Evolutionary conservation across 2,113 vertebrate species (phyloP).

Genomic region (Saimiri boliviensis): DNA sequence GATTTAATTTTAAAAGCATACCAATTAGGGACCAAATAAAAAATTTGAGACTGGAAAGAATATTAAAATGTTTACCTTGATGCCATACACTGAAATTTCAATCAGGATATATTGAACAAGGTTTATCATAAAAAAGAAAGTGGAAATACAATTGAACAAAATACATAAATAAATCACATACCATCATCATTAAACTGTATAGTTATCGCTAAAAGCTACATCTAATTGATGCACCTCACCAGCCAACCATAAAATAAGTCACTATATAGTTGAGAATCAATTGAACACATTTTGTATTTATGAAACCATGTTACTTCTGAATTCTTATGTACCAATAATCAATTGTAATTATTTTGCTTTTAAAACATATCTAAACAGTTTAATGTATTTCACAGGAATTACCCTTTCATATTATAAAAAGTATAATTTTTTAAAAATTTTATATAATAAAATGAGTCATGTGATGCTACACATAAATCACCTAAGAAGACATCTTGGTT

Average conservation of each 20-base stretch:
- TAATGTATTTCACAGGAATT: constrained; percentile 9
- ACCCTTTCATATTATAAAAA: constrained; percentile 40
- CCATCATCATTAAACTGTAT: not conserved
- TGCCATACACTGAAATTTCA: not conserved
- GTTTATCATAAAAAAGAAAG: constrained; percentile 47
- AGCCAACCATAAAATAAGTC: not conserved
- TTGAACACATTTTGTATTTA: constrained; percentile 30
- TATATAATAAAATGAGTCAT: constrained; percentile 37
- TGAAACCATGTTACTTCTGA: constrained; percentile 21
- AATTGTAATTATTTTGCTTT: constrained; percentile 35
- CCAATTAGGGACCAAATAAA: not conserved
- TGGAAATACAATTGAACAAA: not conserved
- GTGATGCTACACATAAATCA: constrained; percentile 19
- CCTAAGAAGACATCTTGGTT: not conserved
- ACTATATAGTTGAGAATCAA: not conserved
- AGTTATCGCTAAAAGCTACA: not conserved
- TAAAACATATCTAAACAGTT: constrained; percentile 2
- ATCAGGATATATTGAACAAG: not conserved
- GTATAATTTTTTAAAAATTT: constrained; percentile 22
- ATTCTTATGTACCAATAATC: constrained; percentile 4
- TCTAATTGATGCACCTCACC: not conserved
- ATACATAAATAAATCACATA: not conserved
- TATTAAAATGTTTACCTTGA: constrained; percentile 25
- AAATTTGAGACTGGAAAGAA: not conserved
- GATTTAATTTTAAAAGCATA: constrained; percentile 11